Conservation (phyloP, 2,888 invertebrate species). For the Slavum lentiscoides region DNA sequence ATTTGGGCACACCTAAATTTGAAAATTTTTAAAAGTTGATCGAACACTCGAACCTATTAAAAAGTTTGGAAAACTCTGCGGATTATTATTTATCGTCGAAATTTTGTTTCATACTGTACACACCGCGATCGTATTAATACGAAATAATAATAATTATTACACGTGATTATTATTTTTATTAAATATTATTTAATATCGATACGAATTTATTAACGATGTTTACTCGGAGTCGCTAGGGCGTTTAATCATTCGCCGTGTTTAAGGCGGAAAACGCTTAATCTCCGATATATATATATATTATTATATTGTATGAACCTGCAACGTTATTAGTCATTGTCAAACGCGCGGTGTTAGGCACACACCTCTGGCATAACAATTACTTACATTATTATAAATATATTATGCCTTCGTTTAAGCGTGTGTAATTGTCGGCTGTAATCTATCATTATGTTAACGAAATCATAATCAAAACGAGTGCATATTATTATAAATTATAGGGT, state of each 20-base stretch:
- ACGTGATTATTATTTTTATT: background rate
- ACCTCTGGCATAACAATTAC: no score
- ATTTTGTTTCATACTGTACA: no score
- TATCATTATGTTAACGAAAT: conserved; percentile 39
- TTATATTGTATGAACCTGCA: background rate
- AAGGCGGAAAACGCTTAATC: conserved; percentile 21
- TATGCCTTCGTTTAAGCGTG: background rate
- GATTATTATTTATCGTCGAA: no score
- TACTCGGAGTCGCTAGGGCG: background rate
- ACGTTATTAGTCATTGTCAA: conserved; percentile 41
- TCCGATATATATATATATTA: background rate
- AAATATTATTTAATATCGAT: background rate
- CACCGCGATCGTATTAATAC: no score
- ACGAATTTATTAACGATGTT: background rate
- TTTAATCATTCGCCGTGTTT: conserved; percentile 5
- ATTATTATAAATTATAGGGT: no score
- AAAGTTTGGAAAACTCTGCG: no score
- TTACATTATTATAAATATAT: no score
- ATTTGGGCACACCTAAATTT: no score
- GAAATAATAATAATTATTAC: no score
- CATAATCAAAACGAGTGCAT: background rate
- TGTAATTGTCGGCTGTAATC: conserved; percentile 33
- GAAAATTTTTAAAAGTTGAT: no score
- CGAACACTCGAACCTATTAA: no score
- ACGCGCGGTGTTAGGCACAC: background rate